phyloP scores from a whole-genome alignment of 2,797 vertebrate species.

The Anguilla megastoma region DNA sequence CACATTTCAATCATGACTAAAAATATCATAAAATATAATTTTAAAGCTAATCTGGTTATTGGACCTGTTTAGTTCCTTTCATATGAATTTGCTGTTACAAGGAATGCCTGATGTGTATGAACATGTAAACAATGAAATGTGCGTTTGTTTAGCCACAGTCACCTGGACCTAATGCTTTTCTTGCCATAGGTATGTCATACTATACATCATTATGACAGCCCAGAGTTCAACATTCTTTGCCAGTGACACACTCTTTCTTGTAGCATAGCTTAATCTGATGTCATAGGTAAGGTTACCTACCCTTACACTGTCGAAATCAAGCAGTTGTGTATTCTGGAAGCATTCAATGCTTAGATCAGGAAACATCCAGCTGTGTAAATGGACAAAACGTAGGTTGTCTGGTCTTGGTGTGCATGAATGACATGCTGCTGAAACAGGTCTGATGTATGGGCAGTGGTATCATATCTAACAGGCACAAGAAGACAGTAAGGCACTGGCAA shows the following conservation, averaged over 20 bases:
- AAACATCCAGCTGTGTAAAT: not conserved
- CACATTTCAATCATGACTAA: not conserved
- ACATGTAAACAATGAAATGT: not conserved
- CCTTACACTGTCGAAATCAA: too few species aligned
- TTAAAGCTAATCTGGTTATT: not conserved
- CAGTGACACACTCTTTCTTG: too few species aligned
- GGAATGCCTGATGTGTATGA: not conserved
- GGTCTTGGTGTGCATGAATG: not conserved
- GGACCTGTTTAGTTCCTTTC: not conserved
- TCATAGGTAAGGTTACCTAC: too few species aligned
- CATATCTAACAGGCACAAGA: not conserved
- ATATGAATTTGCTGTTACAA: not conserved
- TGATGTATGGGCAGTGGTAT: not conserved
- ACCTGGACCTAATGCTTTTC: not conserved
- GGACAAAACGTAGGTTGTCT: not conserved
- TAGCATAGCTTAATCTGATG: too few species aligned
- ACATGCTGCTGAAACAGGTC: too few species aligned
- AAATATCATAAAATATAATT: not conserved
- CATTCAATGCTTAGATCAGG: too few species aligned
- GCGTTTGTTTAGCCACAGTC: not conserved
- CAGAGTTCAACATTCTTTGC: too few species aligned
- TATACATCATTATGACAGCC: too few species aligned
- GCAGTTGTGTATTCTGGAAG: too few species aligned
- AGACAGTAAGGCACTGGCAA: not conserved
- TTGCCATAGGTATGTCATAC: not conserved